Percentiles rank a stretch among this genome's conserved stretches.
Evolutionary conservation across 2,888 invertebrate species (phyloP).

Genomic region (Neuroscelio doddi): DNA sequence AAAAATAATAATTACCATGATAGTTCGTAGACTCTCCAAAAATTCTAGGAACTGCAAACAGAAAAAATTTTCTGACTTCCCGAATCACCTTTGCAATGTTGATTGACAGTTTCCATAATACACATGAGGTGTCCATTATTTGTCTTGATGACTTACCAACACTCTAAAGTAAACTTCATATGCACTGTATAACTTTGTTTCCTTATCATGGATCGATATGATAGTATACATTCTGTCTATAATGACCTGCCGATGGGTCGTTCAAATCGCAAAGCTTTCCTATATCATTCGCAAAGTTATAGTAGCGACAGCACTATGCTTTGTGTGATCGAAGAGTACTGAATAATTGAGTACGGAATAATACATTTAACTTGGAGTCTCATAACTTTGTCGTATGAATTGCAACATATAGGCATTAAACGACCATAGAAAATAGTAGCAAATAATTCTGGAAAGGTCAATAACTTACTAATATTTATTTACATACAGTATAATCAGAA

Average conservation of each 20-base stretch:
- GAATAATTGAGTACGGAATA: slow-evolving; percentile 10
- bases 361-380: slow-evolving; percentile 12
- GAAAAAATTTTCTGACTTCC: too few relatives aligned
- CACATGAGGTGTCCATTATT: too few relatives aligned
- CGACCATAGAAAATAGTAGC: background rate
- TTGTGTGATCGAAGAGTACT: slow-evolving; percentile 3
- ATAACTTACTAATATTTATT: background rate
- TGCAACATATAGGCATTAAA: background rate
- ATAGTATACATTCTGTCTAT: too few relatives aligned
- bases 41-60: too few relatives aligned
- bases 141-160: too few relatives aligned
- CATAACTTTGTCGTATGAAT: slow-evolving; percentile 1
- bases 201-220: background rate
- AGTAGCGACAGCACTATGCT: background rate
- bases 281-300: background rate
- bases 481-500: too few relatives aligned
- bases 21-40: too few relatives aligned
- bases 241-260: too few relatives aligned
- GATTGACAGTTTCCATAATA: too few relatives aligned
- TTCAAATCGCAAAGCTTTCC: background rate
- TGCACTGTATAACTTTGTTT: background rate
- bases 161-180: background rate
- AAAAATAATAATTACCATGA: too few relatives aligned
- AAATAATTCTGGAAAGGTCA: background rate
- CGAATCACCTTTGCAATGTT: too few relatives aligned